Conservation (phyloP, 1,140 invertebrate genomes). For the Pissodes strobi region DNA sequence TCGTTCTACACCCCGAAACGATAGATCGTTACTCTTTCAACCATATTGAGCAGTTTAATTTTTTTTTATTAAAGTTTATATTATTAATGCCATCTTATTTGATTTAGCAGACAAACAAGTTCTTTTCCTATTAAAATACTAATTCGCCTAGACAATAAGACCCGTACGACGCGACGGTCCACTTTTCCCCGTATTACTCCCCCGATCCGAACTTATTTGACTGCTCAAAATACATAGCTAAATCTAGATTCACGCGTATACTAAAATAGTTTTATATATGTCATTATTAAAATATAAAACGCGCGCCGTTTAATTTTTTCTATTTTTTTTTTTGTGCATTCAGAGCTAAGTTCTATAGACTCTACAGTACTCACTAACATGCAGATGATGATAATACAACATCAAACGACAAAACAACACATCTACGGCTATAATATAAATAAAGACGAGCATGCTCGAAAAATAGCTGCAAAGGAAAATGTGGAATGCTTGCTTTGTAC, state of each 20-base stretch:
- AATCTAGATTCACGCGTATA: constrained; percentile 48
- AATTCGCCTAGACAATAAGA: too few species aligned
- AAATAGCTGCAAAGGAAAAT: too few species aligned
- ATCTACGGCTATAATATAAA: constrained; percentile 18
- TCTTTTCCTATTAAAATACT: too few species aligned
- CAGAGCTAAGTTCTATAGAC: constrained; percentile 45
- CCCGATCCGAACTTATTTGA: constrained; percentile 1
- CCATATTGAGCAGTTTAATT: constrained; percentile 49
- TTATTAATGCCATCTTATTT: constrained; percentile 9
- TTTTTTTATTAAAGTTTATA: constrained; percentile 40
- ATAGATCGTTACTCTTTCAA: constrained; percentile 30
- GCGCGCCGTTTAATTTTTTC: constrained; percentile 46
- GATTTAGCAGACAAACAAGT: constrained; percentile 1
- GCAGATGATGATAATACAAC: constrained; percentile 44
- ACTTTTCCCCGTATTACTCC: neutral
- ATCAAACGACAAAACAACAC: constrained; percentile 47
- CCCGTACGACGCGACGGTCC: too few species aligned
- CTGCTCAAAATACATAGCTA: constrained; percentile 38
- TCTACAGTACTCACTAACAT: constrained; percentile 51
- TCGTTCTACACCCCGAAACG: constrained; percentile 45
- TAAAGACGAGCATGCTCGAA: constrained; percentile 14
- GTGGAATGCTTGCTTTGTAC: too few species aligned
- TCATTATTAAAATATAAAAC: constrained; percentile 54
- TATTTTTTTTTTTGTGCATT: constrained; percentile 46
- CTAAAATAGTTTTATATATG: constrained; percentile 52